Evolutionary conservation across 2,888 invertebrate species (phyloP).

Genomic region (Tanypteryx hageni): DNA sequence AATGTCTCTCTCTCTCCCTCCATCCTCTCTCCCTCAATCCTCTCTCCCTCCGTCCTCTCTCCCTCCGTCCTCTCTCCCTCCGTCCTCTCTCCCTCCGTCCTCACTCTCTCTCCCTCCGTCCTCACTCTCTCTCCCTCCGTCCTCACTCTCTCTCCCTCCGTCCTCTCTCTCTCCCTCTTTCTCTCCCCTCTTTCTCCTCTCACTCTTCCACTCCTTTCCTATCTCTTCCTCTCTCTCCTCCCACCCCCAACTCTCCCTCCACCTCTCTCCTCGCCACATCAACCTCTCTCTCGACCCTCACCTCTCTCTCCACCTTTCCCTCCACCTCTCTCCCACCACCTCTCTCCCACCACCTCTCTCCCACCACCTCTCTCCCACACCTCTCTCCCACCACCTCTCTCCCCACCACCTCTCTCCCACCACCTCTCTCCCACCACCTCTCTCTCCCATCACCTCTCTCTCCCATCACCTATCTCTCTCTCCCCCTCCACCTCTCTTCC

Average conservation of each 20-base stretch:
- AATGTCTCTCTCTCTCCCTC: background rate
- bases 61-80: background rate
- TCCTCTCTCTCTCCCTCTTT: background rate
- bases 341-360: background rate
- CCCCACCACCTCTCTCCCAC: background rate
- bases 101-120: background rate
- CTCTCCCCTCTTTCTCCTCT: background rate
- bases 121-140: background rate
- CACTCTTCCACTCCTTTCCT: background rate
- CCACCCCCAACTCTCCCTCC: too few relatives aligned
- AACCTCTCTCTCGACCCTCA: background rate
- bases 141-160: background rate
- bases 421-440: background rate
- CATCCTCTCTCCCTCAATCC: background rate
- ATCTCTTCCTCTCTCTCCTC: constrained; percentile 22
- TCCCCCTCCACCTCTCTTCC: background rate
- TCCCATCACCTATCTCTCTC: background rate
- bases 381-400: background rate
- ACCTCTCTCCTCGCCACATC: background rate
- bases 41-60: background rate
- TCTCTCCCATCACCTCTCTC: background rate
- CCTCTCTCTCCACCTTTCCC: background rate
- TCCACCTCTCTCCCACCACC: background rate
- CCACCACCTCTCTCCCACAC: background rate
- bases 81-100: background rate